Evolutionary conservation across 1,140 invertebrate species (phyloP).

Genomic region (Oedothorax gibbosus): DNA sequence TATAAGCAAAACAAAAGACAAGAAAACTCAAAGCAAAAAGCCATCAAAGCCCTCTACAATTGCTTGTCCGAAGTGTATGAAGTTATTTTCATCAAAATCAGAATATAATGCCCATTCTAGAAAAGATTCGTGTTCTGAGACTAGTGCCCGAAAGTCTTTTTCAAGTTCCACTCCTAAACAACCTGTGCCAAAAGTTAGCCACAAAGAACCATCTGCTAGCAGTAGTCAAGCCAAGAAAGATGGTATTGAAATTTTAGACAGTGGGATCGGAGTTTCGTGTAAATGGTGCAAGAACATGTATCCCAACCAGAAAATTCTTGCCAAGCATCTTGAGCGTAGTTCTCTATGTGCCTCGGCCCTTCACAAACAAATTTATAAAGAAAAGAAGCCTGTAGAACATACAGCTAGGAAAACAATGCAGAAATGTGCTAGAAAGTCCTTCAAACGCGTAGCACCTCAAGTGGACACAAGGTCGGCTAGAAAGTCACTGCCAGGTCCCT

Average conservation of each 20-base stretch:
- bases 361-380: slow-evolving; percentile 6
- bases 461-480: slow-evolving; percentile 12
- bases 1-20: neutral
- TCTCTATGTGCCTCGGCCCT: slow-evolving; percentile 12
- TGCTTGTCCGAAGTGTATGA: slow-evolving; percentile 22
- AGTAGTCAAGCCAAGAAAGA: neutral
- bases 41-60: neutral
- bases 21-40: neutral
- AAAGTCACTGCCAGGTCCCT: slow-evolving; percentile 34
- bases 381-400: neutral
- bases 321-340: slow-evolving; percentile 25
- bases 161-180: neutral
- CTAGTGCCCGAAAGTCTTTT: slow-evolving; percentile 28
- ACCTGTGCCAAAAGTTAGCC: no score
- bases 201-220: no score
- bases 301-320: slow-evolving; percentile 14
- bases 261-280: neutral
- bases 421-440: neutral
- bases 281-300: slow-evolving; percentile 28
- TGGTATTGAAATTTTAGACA: neutral
- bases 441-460: neutral
- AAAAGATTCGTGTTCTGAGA: slow-evolving; percentile 11
- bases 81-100: neutral
- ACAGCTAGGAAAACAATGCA: slow-evolving; percentile 26
- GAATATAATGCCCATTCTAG: slow-evolving; percentile 7